These are phyloP conservation scores for Kradibia gibbosae DNA, from an alignment of 1,140 invertebrate species.

Conservation along the genomic window DNA sequence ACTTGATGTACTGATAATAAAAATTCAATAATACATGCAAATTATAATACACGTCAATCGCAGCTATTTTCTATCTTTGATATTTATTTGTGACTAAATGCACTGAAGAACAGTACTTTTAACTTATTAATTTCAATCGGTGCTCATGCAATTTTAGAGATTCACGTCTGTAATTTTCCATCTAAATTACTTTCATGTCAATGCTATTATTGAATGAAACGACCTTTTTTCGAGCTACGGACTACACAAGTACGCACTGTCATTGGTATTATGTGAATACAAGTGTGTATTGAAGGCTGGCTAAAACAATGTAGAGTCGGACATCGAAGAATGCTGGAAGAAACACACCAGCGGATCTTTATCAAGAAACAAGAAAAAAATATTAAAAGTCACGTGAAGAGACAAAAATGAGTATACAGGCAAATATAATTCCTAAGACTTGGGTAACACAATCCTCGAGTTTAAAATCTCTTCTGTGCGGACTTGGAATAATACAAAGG, in stretches of 20 bases:
- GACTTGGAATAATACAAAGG: background rate
- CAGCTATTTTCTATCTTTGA: too few relatives aligned
- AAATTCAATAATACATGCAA: background rate
- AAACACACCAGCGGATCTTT: background rate
- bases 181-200: too few relatives aligned
- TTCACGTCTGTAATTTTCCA: too few relatives aligned
- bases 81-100: too few relatives aligned
- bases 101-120: too few relatives aligned
- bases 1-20: background rate
- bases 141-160: too few relatives aligned
- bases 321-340: background rate
- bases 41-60: background rate
- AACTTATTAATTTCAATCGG: too few relatives aligned
- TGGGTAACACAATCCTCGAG: slow-evolving; percentile 29
- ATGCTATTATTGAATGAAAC: too few relatives aligned
- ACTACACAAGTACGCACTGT: too few relatives aligned
- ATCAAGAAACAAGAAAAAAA: background rate
- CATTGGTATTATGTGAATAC: background rate
- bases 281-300: background rate
- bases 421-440: background rate
- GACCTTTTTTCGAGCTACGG: too few relatives aligned
- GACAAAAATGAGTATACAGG: slow-evolving; percentile 4
- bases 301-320: background rate
- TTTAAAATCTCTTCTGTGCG: slow-evolving; percentile 19
- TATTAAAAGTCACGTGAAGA: background rate